Conservation (phyloP, 2,113 vertebrate genomes). For the Ursus arctos region DNA sequence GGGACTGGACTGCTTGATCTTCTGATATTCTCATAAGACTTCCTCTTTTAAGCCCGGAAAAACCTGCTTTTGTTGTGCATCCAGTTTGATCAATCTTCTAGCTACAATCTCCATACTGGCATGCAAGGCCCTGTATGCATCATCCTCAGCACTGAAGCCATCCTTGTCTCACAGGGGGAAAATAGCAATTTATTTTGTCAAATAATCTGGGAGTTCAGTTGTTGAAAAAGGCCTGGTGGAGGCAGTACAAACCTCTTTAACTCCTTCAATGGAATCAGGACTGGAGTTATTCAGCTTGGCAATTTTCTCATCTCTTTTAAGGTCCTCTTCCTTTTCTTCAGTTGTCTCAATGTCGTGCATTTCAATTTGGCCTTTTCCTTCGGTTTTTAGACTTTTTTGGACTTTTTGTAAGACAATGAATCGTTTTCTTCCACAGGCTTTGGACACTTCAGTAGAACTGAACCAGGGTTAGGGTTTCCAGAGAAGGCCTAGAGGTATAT, state of each 20-base stretch:
- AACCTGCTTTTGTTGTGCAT: slow-evolving; percentile 89
- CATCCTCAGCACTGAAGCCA: slow-evolving; percentile 95
- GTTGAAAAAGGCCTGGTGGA: slow-evolving; percentile 88
- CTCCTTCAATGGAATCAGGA: slow-evolving; percentile 83
- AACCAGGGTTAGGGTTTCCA: slow-evolving; percentile 80
- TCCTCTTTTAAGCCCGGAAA: slow-evolving; percentile 92
- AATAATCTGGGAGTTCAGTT: slow-evolving; percentile 90
- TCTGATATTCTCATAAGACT: slow-evolving; percentile 93
- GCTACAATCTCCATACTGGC: slow-evolving; percentile 90
- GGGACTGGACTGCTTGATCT: slow-evolving; percentile 93
- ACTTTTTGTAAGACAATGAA: slow-evolving; percentile 87
- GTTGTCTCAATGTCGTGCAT: slow-evolving; percentile 50
- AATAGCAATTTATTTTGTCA: slow-evolving; percentile 90
- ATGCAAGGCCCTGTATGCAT: slow-evolving; percentile 92
- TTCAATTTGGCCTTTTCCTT: slow-evolving; percentile 89
- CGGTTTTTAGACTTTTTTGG: slow-evolving; percentile 92
- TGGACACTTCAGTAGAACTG: slow-evolving; percentile 62
- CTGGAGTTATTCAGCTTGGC: slow-evolving; percentile 55
- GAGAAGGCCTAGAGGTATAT: slow-evolving; percentile 86
- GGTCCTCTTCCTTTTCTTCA: slow-evolving; percentile 65
- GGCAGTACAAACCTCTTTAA: slow-evolving; percentile 86
- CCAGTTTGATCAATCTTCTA: slow-evolving; percentile 90
- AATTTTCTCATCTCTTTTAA: slow-evolving; percentile 74
- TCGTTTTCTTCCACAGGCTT: slow-evolving; percentile 62
- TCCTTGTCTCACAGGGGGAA: slow-evolving; percentile 92